Evolutionary conservation across 2,113 vertebrate species (phyloP), one percentile per base, ranked within the genome.

Genomic region (Oreochromis niloticus): DNA sequence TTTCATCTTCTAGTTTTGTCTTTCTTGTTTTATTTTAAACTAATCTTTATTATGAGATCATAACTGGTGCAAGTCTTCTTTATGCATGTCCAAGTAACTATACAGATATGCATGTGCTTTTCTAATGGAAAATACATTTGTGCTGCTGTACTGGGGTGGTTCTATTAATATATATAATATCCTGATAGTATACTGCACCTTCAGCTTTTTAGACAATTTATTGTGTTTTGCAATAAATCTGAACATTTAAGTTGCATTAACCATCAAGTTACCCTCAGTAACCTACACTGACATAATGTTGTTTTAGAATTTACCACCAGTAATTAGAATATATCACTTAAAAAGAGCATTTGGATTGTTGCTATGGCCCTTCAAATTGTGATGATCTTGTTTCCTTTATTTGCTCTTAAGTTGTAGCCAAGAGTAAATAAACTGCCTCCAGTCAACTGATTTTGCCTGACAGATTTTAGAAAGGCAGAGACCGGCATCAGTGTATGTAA

Each of bases 111-210:
- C 71, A 83, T 91, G 87, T 85, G 66, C 82, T 92, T 89, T 87
- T 88, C 19, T 82, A 63, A 85, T 34, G 55, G 27, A 85, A 89
- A 83, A 83, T 88, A 89, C 61, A 81, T 85, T 92, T 91, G 92
- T 89, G 87, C 88, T 90, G 82, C 83, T 91, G 34, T 59, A 34
- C 19, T 89, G 50, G 82, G 22, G 54, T 82, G 7, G 80, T 80
- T 52, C 27, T 48, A 30, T 73, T 73, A 73, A 46, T 73, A 46
- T 11, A 17, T 46, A 73, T 43, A 73, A 43, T 16, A 73, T 52
- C 9, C 27, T 6, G 7, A 22, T 32, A n/a, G 19, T 46, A 22
- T 19, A 46, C 41, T 73, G 22, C n/a, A 46, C 39, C 13, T 46
- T 73, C 68, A 73, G 39, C 41, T 46, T 73, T 27, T 73, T 46